phyloP scores from a whole-genome alignment of 2,797 vertebrate genomes.

The Myripristis murdjan region DNA sequence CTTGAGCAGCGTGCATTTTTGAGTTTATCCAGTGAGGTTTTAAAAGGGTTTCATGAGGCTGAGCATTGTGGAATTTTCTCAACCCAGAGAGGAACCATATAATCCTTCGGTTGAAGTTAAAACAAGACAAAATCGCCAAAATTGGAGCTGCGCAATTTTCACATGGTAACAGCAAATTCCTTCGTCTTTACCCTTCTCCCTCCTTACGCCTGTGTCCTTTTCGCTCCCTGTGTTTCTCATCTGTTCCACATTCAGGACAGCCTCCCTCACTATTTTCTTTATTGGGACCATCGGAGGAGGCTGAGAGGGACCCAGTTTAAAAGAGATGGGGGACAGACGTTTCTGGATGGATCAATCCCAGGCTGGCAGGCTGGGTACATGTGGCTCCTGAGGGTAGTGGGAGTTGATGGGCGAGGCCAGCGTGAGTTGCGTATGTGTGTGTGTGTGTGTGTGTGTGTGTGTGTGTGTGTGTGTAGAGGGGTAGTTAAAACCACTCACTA shows the following conservation, averaged over 20 bases:
- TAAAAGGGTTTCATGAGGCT: background rate
- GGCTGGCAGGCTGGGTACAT: slow-evolving; percentile 29
- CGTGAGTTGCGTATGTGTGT: too few species aligned
- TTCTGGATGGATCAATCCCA: slow-evolving; percentile 48
- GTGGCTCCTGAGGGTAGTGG: slow-evolving; percentile 31
- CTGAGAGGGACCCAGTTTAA: slow-evolving; percentile 48
- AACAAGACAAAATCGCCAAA: background rate
- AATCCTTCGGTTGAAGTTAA: background rate
- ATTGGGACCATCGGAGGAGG: slow-evolving; percentile 54
- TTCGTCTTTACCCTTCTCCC: background rate
- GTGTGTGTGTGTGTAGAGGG: slow-evolving; percentile 13
- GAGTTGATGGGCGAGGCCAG: too few species aligned
- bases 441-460: slow-evolving; percentile 18
- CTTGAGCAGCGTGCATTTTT: background rate
- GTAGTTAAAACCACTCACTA: slow-evolving; percentile 22
- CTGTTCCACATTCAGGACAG: slow-evolving; percentile 71
- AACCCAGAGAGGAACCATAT: background rate
- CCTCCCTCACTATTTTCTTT: slow-evolving; percentile 51
- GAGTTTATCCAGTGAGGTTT: background rate
- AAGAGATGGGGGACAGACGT: slow-evolving; percentile 42
- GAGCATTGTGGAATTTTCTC: slow-evolving; percentile 8
- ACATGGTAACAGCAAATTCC: slow-evolving; percentile 1
- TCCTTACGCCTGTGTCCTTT: slow-evolving; percentile 30
- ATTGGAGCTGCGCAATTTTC: background rate
- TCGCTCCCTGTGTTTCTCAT: slow-evolving; percentile 53